A percentile compares a stretch with the other conserved stretches of the same genome.
phyloP scores from a whole-genome alignment of 2,113 vertebrate genomes.

The Catharus bicknelli region DNA sequence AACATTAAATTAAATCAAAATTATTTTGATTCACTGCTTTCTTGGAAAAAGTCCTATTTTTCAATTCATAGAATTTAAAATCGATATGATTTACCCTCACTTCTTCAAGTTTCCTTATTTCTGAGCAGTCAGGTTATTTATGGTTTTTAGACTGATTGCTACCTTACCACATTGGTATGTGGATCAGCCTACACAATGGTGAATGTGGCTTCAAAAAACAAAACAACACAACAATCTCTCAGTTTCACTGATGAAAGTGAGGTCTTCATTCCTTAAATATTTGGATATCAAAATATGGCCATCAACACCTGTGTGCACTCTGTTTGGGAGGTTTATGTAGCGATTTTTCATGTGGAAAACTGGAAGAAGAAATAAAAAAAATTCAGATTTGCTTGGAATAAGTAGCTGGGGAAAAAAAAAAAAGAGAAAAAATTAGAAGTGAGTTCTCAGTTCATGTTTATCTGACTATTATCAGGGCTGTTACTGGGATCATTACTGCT shows the following conservation, averaged over 20 bases:
- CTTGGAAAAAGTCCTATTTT: background rate
- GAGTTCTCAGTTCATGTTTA: background rate
- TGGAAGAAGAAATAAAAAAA: background rate
- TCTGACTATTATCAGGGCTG: background rate
- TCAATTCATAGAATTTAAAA: background rate
- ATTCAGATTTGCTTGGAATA: background rate
- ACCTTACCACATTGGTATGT: background rate
- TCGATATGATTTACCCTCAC: background rate
- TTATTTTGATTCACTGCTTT: background rate
- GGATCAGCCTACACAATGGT: background rate
- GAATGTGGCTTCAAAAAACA: background rate
- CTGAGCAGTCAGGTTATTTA: background rate
- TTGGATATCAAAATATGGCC: background rate
- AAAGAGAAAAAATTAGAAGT: background rate
- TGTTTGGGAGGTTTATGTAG: background rate
- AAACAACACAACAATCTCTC: background rate
- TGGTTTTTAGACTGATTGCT: background rate
- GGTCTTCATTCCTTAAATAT: background rate
- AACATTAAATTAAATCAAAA: background rate
- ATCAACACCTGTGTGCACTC: background rate
- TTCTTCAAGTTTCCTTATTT: background rate
- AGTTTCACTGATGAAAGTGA: background rate
- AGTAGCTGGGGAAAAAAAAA: background rate
- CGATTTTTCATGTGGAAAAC: background rate
- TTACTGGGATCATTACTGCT: background rate